Conservation (phyloP, 2,113 vertebrate genomes). For the Myotis yumanensis region DNA sequence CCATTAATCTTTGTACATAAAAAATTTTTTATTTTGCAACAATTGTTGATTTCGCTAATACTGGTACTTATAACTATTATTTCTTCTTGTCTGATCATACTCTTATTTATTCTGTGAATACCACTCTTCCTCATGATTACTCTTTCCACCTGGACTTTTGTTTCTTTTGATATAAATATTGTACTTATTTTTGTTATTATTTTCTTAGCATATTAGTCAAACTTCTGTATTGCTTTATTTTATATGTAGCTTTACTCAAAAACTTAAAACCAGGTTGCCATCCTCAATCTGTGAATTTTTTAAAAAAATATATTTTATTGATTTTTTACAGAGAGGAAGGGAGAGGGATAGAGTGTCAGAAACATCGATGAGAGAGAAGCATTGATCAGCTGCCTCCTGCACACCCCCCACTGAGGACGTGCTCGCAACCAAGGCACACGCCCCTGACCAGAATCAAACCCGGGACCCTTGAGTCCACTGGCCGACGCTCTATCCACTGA, state of each 20-base stretch:
- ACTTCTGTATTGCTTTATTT: background rate
- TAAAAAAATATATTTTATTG: no score
- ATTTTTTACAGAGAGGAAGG: no score
- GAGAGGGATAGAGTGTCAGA: no score
- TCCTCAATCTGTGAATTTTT: background rate
- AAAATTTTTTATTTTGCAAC: background rate
- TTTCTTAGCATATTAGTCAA: slow-evolving; percentile 8
- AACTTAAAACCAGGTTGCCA: background rate
- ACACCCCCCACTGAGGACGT: no score
- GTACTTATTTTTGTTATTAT: background rate
- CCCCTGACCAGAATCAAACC: no score
- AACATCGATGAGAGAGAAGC: no score
- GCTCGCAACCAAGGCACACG: no score
- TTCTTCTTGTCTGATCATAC: background rate
- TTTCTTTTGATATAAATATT: background rate
- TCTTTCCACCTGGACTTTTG: background rate
- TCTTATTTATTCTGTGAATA: background rate
- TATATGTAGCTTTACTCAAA: background rate
- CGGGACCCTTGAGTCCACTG: no score
- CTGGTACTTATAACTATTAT: background rate
- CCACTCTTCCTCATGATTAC: background rate
- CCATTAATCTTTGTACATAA: background rate
- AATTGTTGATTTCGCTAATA: background rate
- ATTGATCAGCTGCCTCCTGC: no score
- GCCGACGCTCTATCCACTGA: no score